A percentile compares a stretch with the other conserved stretches of the same genome.
Evolutionary conservation across 2,888 invertebrate genomes (phyloP).

Genomic region (Melinaea menophilus): DNA sequence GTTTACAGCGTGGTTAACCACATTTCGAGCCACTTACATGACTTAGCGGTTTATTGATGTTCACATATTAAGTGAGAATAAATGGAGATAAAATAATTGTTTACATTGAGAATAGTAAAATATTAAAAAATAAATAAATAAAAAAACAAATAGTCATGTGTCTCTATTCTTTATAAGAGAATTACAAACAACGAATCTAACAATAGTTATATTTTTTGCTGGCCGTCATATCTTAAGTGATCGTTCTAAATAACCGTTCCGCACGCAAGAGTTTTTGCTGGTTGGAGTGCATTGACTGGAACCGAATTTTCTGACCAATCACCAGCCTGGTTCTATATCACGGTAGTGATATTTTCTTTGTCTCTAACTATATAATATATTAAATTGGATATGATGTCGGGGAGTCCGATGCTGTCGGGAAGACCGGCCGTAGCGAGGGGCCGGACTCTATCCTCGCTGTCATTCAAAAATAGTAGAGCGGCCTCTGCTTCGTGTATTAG

Average conservation of each 20-base stretch:
- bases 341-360: conserved; percentile 51
- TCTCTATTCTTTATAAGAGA: background rate
- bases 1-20: conserved; percentile 1
- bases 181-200: conserved; percentile 6
- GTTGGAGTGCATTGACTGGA: conserved; percentile 58
- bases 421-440: conserved; percentile 75
- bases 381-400: conserved; percentile 34
- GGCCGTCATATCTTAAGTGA: conserved; percentile 13
- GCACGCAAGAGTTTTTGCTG: conserved; percentile 53
- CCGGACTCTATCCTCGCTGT: conserved; percentile 71
- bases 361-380: conserved; percentile 41
- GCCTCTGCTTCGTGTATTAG: conserved; percentile 76
- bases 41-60: background rate
- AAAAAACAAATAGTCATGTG: too few relatives aligned
- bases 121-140: too few relatives aligned
- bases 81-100: too few relatives aligned
- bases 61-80: background rate
- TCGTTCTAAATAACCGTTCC: conserved; percentile 31
- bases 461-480: conserved; percentile 60
- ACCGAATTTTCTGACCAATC: conserved; percentile 59
- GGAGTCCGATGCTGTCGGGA: conserved; percentile 73
- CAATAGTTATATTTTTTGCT: conserved; percentile 21
- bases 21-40: background rate
- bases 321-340: conserved; percentile 47
- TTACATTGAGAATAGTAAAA: too few relatives aligned